Conservation (phyloP, 2,888 invertebrate genomes). For the Philereme transversata region DNA sequence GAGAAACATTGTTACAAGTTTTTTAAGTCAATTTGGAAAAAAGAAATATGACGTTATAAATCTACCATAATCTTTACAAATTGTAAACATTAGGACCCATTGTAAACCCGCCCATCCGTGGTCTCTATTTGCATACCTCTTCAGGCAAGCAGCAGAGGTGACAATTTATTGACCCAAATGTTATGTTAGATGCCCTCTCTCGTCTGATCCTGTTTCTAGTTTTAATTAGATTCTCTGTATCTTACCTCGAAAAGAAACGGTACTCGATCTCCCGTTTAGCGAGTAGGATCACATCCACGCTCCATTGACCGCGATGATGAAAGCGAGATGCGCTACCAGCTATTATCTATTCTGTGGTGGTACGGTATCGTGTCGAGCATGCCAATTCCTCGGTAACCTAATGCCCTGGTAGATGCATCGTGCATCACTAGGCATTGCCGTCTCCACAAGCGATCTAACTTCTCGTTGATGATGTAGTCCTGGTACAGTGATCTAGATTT, state of each 20-base stretch:
- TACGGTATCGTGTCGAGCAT: conserved; percentile 36
- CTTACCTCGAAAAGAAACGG: conserved; percentile 8
- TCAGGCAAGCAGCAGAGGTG: too few species aligned
- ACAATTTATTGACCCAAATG: too few species aligned
- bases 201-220: neutral
- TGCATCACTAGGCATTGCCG: conserved; percentile 32
- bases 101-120: neutral
- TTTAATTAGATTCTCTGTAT: neutral
- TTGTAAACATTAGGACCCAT: too few species aligned
- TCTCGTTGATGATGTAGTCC: conserved; percentile 12
- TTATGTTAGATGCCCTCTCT: too few species aligned
- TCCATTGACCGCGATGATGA: conserved; percentile 45
- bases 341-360: conserved; percentile 29
- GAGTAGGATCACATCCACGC: conserved; percentile 39
- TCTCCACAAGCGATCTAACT: neutral
- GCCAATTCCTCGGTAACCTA: conserved; percentile 49
- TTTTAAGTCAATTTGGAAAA: neutral
- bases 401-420: conserved; percentile 46
- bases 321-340: conserved; percentile 39
- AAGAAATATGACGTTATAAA: too few species aligned
- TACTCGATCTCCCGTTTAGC: conserved; percentile 23
- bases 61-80: too few species aligned
- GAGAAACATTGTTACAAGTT: conserved; percentile 1
- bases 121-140: too few species aligned
- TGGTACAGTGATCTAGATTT: conserved; percentile 10